Evolutionary conservation across 2,113 vertebrate species (phyloP).

Genomic region (Typhlomys cinereus): DNA sequence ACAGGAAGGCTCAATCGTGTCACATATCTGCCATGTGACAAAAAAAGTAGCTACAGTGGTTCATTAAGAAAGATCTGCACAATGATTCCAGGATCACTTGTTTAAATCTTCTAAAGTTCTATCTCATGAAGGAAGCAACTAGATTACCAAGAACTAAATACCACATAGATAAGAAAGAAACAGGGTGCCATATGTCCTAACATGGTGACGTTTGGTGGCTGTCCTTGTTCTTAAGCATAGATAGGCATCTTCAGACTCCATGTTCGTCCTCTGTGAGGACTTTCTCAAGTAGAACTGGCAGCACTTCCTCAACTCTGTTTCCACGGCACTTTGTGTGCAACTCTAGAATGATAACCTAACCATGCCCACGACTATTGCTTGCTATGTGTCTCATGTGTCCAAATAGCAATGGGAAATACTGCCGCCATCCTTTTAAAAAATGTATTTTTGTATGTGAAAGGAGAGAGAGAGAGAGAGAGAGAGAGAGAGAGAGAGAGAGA

Average conservation of each 20-base stretch:
- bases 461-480: too few relatives aligned
- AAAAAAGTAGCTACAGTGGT: not conserved
- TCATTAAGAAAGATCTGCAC: not conserved
- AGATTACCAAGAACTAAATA: not conserved
- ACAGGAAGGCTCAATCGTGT: not conserved
- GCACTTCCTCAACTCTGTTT: not conserved
- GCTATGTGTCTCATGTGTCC: not conserved
- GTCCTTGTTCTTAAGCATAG: not conserved
- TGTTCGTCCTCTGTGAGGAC: not conserved
- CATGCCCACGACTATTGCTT: not conserved
- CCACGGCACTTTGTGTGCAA: not conserved
- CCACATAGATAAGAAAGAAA: not conserved
- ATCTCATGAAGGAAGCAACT: not conserved
- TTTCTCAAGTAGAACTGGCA: not conserved
- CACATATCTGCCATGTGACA: not conserved
- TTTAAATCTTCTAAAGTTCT: not conserved
- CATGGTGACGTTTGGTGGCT: not conserved
- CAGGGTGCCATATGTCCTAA: too few relatives aligned
- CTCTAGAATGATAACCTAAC: not conserved
- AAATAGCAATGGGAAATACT: not conserved
- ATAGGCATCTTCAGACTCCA: not conserved
- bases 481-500: too few relatives aligned
- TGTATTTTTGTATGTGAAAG: too few relatives aligned
- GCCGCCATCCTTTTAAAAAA: too few relatives aligned
- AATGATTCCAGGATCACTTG: not conserved